Evolutionary conservation across 2,888 invertebrate genomes (phyloP), one percentile per base, ranked within the genome.

Genomic region (Caenorhabditis doughertyi): DNA sequence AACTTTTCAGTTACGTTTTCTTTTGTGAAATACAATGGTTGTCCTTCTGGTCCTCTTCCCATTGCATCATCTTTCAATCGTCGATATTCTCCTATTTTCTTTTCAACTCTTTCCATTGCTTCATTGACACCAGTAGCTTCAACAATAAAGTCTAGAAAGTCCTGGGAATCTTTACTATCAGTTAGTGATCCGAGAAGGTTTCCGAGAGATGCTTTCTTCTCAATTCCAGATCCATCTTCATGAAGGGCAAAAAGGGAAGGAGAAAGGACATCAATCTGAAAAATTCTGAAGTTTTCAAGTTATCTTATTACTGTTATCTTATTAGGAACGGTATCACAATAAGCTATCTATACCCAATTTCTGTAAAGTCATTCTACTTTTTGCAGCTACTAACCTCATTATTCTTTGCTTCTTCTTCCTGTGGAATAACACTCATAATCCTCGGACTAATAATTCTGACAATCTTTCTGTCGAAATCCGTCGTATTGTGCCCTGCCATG

Each of bases 1-100:
- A 74, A 70, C 18, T 77, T 67, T 32, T 84, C 83, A 13, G 86
- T 88, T 4, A 88, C 86, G 49, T 89, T 90, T 49, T 90, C 83
- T 60, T 87, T 88, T 0, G 88, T 89, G 42, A 89, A 89, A 74
- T 89, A 90, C 18, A 89, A 49, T 47, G 81, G 84, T 77, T 85
- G 81, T 11, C 84, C 85, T 58, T 79, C 70, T 9, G 82, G 83
- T 18, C 82, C 81, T 58, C 81, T 76, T 39, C 74, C 65, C 68
- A 81, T 82, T 16, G 62, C 79, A 5, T 70, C 71, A 56, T 74
- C 73, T n/a, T 64, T 65, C 32, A 55, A 23, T 44, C 74, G 21
- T 5, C 64, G 39, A n/a, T 67, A 74, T 16, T 85, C 77, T 35
- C 71, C 67, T 25, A 79, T 60, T 35, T 89, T 84, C 13, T 51